Percentiles rank a stretch among this genome's conserved stretches.
phyloP scores from a whole-genome alignment of 2,888 invertebrate species.

The Tyria jacobaeae region DNA sequence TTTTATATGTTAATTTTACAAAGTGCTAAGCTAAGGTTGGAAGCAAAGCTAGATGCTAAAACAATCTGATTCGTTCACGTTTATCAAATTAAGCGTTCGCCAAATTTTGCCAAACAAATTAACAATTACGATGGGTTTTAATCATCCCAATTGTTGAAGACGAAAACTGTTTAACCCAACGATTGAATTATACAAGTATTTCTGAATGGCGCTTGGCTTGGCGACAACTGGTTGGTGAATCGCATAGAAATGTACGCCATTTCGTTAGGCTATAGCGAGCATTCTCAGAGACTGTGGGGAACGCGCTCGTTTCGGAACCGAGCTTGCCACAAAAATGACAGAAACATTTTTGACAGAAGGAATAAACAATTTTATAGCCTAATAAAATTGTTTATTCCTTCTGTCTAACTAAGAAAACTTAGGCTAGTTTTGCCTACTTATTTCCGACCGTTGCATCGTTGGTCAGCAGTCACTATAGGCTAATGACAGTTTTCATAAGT shows the following conservation, averaged over 20 bases:
- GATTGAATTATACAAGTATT: conserved; percentile 56
- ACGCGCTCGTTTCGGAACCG: conserved; percentile 27
- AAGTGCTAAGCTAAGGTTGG: conserved; percentile 16
- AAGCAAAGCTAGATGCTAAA: conserved; percentile 19
- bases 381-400: conserved; percentile 19
- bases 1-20: no score
- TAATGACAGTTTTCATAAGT: no score
- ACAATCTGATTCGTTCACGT: conserved; percentile 26
- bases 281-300: conserved; percentile 36
- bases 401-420: neutral
- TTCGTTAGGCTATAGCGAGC: conserved; percentile 50
- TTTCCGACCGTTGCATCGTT: no score
- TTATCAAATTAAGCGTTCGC: conserved; percentile 34
- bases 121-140: conserved; percentile 46
- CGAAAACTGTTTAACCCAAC: conserved; percentile 44
- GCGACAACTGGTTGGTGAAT: conserved; percentile 34
- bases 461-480: no score
- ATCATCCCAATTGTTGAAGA: conserved; percentile 44
- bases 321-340: conserved; percentile 29
- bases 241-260: conserved; percentile 57
- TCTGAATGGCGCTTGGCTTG: conserved; percentile 42
- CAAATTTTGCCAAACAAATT: conserved; percentile 46
- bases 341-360: conserved; percentile 14
- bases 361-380: no score
- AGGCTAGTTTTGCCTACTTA: neutral